Base-by-base conservation (phyloP, 2,113 vertebrate genomes). In the Micronycteris hirsuta region DNA sequence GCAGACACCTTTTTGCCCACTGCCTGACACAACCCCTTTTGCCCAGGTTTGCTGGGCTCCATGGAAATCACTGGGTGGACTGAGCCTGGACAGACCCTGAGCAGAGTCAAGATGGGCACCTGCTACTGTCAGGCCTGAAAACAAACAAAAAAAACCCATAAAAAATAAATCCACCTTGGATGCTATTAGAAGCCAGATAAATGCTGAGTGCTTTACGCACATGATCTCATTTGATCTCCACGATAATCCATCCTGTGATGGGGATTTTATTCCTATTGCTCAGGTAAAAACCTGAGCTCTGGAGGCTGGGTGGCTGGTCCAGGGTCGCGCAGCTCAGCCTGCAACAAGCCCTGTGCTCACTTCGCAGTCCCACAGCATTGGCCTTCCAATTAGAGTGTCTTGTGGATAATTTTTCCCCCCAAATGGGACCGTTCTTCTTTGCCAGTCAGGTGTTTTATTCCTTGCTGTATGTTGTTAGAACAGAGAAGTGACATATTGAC, bases 301-400 rank as follows among this genome's bases (percentile, higher is more conserved):
- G 1, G 3, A 43, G 41, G 36, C 41, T 8, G 4, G 28, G 15
- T 5, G 3, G n/a, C 1, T 11, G 8, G 22, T n/a, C 28, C 47
- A 5, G 38, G 56, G 17, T 43, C 52, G 38, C 7, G 11, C 0
- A 4, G 20, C 13, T 65, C 19, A 15, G 41, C 0, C 0, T 4
- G 36, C 24, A 49, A 38, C 22, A 76, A 63, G 11, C n/a, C 19
- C n/a, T 28, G 52, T 2, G 10, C 3, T 24, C 12, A 31, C 45
- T 7, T n/a, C 16, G 65, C 10, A 80, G 0, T 5, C 8, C 58
- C 13, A 31, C 22, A 9, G 10, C 14, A 26, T 9, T 26, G 2
- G 24, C 28, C 20, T 70, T 28, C 71, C 58, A 16, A 1, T 67
- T 49, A 20, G 24, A 93, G 65, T 52, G 65, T 94, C 7, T 65